These are phyloP conservation scores for Amiota communis DNA, from an alignment of 2,888 invertebrate genomes.

Conservation along the genomic window DNA sequence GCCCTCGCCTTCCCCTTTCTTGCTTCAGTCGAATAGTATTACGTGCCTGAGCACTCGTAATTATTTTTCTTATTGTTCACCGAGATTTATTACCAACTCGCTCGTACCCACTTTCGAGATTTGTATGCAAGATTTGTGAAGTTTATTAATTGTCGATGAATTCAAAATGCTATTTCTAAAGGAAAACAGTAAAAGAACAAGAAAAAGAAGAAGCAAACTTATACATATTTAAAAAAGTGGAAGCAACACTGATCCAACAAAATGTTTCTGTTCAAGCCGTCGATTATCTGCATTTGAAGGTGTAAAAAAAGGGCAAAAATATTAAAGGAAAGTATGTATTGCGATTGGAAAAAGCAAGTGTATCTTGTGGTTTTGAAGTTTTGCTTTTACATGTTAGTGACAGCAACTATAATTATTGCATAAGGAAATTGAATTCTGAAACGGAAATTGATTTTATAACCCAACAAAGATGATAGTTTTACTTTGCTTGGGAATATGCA, in stretches of 20 bases:
- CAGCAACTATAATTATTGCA: constrained; percentile 71
- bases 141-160: constrained; percentile 58
- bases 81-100: constrained; percentile 55
- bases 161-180: constrained; percentile 15
- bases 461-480: constrained; percentile 16
- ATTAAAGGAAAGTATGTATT: constrained; percentile 25
- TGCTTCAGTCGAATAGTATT: constrained; percentile 34
- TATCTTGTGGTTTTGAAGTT: not conserved
- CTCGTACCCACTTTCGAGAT: constrained; percentile 26
- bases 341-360: not conserved
- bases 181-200: no score
- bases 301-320: not conserved
- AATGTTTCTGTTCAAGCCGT: no score
- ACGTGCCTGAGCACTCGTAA: constrained; percentile 67
- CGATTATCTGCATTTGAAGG: no score
- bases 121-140: constrained; percentile 51
- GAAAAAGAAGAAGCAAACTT: no score
- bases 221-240: no score
- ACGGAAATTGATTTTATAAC: constrained; percentile 71
- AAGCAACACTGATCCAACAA: no score
- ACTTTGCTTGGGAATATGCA: no score
- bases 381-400: constrained; percentile 41
- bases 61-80: constrained; percentile 68
- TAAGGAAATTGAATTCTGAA: constrained; percentile 71
- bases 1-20: not conserved